phyloP scores from a whole-genome alignment of 2,888 invertebrate species.

The Sminthurides aquaticus region DNA sequence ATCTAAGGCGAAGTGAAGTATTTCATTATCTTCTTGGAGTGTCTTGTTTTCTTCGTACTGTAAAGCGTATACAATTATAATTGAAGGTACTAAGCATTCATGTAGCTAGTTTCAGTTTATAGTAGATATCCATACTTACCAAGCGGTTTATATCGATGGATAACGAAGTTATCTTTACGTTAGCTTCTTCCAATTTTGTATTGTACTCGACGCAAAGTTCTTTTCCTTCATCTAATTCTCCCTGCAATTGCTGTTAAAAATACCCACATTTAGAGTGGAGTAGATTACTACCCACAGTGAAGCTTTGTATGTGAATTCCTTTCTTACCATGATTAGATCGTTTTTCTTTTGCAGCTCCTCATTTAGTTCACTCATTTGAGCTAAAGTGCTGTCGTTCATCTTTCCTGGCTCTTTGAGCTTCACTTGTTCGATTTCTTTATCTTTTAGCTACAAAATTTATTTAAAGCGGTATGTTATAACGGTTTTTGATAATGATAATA shows the following conservation, averaged over 20 bases:
- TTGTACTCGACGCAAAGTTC: conserved; percentile 7
- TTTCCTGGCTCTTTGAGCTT: conserved; percentile 12
- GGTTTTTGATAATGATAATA: neutral
- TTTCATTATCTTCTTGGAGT: conserved; percentile 21
- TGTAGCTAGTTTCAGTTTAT: neutral
- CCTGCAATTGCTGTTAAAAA: conserved; percentile 9
- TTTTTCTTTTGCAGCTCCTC: conserved; percentile 13
- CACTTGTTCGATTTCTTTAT: conserved; percentile 11
- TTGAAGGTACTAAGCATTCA: neutral
- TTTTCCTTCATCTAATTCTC: conserved; percentile 12
- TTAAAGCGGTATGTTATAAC: too few relatives aligned
- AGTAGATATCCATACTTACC: conserved; percentile 5
- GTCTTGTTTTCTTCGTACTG: conserved; percentile 26
- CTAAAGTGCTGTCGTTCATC: conserved; percentile 3
- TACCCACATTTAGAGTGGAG: too few relatives aligned
- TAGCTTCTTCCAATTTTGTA: conserved; percentile 16
- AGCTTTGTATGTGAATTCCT: too few relatives aligned
- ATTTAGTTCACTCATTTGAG: conserved; percentile 7
- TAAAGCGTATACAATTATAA: conserved; percentile 19
- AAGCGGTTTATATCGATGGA: conserved; percentile 9
- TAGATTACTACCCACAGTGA: too few relatives aligned
- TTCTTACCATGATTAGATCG: too few relatives aligned
- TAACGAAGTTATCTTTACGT: conserved; percentile 5
- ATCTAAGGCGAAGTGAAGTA: conserved; percentile 20
- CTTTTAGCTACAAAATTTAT: conserved; percentile 13